Evolutionary conservation across 2,888 invertebrate species (phyloP), one percentile per base, ranked within the genome.

Genomic region (Aporophyla lueneburgensis): DNA sequence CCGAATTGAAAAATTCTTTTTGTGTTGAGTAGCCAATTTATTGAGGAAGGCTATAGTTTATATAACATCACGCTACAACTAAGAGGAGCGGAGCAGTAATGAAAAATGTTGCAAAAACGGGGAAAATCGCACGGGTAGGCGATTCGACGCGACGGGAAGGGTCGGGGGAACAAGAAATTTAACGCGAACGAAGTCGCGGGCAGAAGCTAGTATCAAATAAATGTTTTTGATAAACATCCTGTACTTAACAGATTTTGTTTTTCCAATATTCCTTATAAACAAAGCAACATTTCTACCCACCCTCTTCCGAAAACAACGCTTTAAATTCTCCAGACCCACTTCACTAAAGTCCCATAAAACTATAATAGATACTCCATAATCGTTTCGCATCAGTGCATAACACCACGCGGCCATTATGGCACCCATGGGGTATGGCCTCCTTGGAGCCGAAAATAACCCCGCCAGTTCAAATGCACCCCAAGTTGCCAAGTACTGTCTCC

Each of bases 291-390:
- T 19, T 46, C 40, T 59, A 53, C 16, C n/a, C 7, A 59, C 59
- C 49, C 59, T 53, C 70, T 33, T 24, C 1, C 3, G 14, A 21
- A 46, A 59, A 27, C 43, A 46, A n/a, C 21, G 40, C 21, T 46
- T 61, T 49, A 79, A 59, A 51, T 53, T 79, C 56, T 14, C 27
- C 49, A 62, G 69, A 49, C n/a, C 1, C 49, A 71, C 58, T 85
- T 87, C 82, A 80, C 71, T 49, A 86, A 85, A 89, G 74, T 66
- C 74, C 85, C 86, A 85, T 89, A 89, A 90, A 89, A 77, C 85
- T 80, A 84, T 80, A 88, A 87, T 88, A 76, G 71, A 72, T 46
- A 72, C 46, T 40, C 86, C 82, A 84, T 86, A 88, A 89, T 86
- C 80, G 80, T 86, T 78, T 63, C 81, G 76, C 82, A 80, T 81